Conservation (phyloP, 1,140 invertebrate species). For the Diuraphis noxia region DNA sequence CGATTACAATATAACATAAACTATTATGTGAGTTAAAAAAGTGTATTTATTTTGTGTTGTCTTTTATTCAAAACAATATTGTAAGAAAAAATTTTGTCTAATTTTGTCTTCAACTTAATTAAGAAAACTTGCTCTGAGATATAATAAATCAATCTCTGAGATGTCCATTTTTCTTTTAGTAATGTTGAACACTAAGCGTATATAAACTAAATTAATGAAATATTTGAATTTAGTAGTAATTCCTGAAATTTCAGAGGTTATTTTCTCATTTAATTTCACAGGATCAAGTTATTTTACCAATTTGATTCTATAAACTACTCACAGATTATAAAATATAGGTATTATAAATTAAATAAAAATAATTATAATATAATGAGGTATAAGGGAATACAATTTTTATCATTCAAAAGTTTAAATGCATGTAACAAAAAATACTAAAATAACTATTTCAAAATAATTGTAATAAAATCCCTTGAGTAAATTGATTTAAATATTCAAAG, state of each 20-base stretch:
- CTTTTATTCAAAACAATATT: background rate
- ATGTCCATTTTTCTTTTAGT: background rate
- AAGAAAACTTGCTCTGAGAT: background rate
- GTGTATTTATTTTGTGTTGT: background rate
- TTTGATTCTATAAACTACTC: background rate
- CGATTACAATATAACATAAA: too few species aligned
- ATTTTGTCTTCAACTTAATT: background rate
- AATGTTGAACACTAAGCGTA: background rate
- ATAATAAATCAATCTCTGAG: background rate
- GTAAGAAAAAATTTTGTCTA: background rate
- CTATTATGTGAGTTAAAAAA: too few species aligned
- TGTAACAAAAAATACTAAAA: background rate
- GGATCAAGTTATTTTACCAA: background rate
- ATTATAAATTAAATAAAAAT: conserved; percentile 2
- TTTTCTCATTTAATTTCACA: background rate
- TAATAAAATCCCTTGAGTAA: background rate
- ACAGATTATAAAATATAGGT: background rate
- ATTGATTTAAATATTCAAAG: background rate
- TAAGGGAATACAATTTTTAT: background rate
- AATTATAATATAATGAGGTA: too few species aligned
- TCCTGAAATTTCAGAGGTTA: background rate
- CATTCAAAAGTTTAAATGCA: background rate
- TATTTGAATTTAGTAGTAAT: background rate
- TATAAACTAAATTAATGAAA: background rate
- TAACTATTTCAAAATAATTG: background rate